Percentiles rank a stretch among this genome's conserved stretches.
phyloP scores from a whole-genome alignment of 2,797 vertebrate species.

The Thunnus albacares region DNA sequence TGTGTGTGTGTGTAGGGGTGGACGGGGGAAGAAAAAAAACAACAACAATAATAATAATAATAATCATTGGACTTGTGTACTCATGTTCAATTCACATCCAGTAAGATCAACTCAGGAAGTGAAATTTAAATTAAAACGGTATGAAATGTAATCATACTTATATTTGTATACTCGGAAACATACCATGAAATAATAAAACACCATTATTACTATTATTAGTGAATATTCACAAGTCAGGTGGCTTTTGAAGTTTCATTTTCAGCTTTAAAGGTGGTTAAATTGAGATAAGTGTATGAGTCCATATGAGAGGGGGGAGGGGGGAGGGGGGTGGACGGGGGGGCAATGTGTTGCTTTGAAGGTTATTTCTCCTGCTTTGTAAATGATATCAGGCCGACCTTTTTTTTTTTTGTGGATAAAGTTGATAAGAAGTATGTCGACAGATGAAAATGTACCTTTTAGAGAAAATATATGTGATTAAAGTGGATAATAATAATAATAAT shows the following conservation, averaged over 20 bases:
- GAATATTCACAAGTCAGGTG: slow-evolving; percentile 15
- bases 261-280: slow-evolving; percentile 16
- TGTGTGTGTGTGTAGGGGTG: not conserved
- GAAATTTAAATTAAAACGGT: slow-evolving; percentile 50
- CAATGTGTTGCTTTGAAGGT: slow-evolving; percentile 24
- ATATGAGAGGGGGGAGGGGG: too few relatives aligned
- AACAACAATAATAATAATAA: too few relatives aligned
- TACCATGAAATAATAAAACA: not conserved
- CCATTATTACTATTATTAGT: slow-evolving; percentile 7
- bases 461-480: slow-evolving; percentile 33
- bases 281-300: slow-evolving; percentile 7
- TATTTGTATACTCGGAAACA: slow-evolving; percentile 38
- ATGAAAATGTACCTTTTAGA: slow-evolving; percentile 28
- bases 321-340: not conserved
- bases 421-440: slow-evolving; percentile 17
- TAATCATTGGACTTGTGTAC: slow-evolving; percentile 21
- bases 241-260: slow-evolving; percentile 4
- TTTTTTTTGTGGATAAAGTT: slow-evolving; percentile 16
- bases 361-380: slow-evolving; percentile 27
- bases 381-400: slow-evolving; percentile 10
- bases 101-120: slow-evolving; percentile 79
- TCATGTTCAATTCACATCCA: slow-evolving; percentile 56
- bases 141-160: slow-evolving; percentile 30
- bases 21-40: not conserved
- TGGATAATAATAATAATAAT: slow-evolving; percentile 8